Conservation (phyloP, 2,113 vertebrate genomes). For the Pachycephala philippinensis region DNA sequence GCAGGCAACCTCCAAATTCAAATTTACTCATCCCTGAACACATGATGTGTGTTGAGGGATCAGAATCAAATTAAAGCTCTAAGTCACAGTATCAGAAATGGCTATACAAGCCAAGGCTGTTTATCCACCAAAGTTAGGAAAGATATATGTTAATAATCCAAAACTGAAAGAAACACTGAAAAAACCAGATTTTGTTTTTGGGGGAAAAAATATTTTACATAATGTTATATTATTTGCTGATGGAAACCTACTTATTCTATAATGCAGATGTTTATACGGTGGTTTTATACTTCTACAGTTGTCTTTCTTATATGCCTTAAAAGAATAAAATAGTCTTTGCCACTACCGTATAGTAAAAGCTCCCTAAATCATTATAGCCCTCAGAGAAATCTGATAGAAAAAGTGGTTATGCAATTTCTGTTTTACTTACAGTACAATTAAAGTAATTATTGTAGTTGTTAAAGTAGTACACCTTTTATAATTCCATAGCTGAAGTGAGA, state of each 20-base stretch:
- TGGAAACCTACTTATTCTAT: background rate
- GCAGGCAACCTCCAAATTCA: conserved; percentile 58
- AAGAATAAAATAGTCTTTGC: conserved; percentile 28
- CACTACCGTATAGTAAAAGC: background rate
- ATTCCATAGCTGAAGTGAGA: background rate
- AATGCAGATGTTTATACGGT: background rate
- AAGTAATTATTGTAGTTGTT: background rate
- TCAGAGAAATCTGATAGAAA: conserved; percentile 13
- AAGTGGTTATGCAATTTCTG: background rate
- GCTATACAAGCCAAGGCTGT: conserved; percentile 47
- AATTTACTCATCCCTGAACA: conserved; percentile 57
- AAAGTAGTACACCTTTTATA: background rate
- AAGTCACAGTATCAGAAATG: conserved; percentile 52
- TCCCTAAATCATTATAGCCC: background rate
- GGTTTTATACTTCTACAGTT: background rate
- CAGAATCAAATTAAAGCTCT: conserved; percentile 75
- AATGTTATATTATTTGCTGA: background rate
- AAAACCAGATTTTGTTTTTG: background rate
- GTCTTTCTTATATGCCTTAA: conserved; percentile 8
- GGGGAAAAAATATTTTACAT: background rate
- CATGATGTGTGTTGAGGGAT: conserved; percentile 51
- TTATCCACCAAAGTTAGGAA: conserved; percentile 54
- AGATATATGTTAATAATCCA: conserved; percentile 38
- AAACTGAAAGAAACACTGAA: conserved; percentile 14
- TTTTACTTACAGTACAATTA: conserved; percentile 47